Conservation (phyloP, 2,113 vertebrate genomes). For the Lycaon pictus region DNA sequence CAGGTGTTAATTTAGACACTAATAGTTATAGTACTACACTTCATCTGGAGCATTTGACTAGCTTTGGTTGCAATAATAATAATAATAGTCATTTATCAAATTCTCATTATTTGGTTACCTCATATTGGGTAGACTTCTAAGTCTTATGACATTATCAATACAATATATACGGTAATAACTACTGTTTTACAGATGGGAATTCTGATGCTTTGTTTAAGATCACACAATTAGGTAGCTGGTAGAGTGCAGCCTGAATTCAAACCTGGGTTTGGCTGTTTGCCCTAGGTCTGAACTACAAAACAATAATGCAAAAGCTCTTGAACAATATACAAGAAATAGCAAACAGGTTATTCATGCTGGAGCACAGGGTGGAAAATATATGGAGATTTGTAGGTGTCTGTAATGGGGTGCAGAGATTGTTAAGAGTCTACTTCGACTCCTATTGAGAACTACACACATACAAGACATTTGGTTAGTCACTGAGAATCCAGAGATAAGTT, state of each 20-base stretch:
- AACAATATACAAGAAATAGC: background rate
- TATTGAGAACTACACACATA: background rate
- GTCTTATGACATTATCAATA: background rate
- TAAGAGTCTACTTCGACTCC: background rate
- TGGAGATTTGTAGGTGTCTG: background rate
- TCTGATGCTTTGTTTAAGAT: background rate
- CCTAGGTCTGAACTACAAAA: background rate
- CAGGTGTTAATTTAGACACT: background rate
- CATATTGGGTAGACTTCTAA: background rate
- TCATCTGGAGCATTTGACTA: background rate
- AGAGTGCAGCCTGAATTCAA: background rate
- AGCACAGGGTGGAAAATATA: background rate
- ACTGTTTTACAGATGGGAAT: background rate
- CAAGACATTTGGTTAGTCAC: background rate
- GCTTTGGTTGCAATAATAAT: background rate
- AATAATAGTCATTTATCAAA: background rate
- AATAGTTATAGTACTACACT: background rate
- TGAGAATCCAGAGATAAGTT: background rate
- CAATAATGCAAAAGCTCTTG: background rate
- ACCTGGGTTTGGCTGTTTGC: background rate
- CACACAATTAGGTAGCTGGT: background rate
- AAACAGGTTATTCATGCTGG: background rate
- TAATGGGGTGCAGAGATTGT: background rate
- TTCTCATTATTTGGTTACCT: background rate
- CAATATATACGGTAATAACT: background rate